phyloP scores from a whole-genome alignment of 2,113 vertebrate genomes.

The Macroglossus sobrinus region DNA sequence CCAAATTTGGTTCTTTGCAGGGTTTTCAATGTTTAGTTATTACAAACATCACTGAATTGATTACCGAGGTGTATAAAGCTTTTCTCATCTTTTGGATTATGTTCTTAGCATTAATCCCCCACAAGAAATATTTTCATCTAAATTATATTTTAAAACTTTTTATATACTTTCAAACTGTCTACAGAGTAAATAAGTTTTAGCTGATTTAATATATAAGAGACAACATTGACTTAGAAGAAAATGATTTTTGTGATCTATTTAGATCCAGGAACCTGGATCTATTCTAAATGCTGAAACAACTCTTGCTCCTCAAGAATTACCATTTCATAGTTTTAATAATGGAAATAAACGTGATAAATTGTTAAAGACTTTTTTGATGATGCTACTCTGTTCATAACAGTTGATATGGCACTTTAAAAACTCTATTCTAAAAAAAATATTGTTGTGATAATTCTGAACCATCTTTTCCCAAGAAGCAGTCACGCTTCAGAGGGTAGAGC shows the following conservation, averaged over 20 bases:
- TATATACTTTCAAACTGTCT: not conserved
- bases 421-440: not conserved
- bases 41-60: not conserved
- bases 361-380: not conserved
- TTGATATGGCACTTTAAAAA: not conserved
- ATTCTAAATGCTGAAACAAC: not conserved
- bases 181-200: conserved; percentile 65
- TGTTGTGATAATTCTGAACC: not conserved
- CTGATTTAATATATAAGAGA: conserved; percentile 67
- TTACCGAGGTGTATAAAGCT: not conserved
- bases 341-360: not conserved
- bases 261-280: not conserved
- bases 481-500: not conserved
- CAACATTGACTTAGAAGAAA: conserved; percentile 63
- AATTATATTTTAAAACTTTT: not conserved
- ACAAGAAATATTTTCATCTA: not conserved
- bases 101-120: not conserved
- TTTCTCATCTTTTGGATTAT: not conserved
- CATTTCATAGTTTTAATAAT: not conserved
- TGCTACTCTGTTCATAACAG: not conserved
- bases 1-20: not conserved
- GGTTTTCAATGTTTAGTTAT: not conserved
- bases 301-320: not conserved
- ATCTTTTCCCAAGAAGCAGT: not conserved
- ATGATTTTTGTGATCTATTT: conserved; percentile 59